Conservation (phyloP, 2,888 invertebrate species). For the Diadromus collaris region DNA sequence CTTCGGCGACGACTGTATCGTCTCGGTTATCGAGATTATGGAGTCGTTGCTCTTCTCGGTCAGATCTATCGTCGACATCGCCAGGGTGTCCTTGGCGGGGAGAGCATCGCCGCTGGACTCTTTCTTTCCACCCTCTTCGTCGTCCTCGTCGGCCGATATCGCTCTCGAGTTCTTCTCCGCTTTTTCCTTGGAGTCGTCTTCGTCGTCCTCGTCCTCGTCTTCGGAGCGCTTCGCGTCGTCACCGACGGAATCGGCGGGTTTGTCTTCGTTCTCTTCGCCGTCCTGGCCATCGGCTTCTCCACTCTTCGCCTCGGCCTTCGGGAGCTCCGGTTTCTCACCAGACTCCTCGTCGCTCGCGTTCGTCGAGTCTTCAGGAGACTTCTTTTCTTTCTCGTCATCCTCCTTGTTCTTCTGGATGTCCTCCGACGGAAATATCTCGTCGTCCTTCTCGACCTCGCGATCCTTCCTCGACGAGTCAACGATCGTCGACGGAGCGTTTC, state of each 20-base stretch:
- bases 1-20: conserved; percentile 57
- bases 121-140: conserved; percentile 38
- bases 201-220: conserved; percentile 78
- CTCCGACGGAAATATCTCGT: conserved; percentile 50
- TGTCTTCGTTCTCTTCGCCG: conserved; percentile 80
- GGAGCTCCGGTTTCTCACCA: conserved; percentile 48
- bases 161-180: background rate
- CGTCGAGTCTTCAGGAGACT: conserved; percentile 33
- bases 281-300: conserved; percentile 78
- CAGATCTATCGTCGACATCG: conserved; percentile 56
- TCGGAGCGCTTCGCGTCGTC: conserved; percentile 77
- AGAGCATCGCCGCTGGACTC: background rate
- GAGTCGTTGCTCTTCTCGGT: conserved; percentile 64
- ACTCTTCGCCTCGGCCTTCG: conserved; percentile 62
- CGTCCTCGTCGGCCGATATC: conserved; percentile 42
- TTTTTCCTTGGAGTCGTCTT: conserved; percentile 68
- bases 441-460: conserved; percentile 46
- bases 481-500: conserved; percentile 33
- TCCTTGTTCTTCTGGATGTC: conserved; percentile 59
- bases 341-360: conserved; percentile 57
- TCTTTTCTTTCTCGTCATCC: conserved; percentile 38
- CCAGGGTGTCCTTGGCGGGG: conserved; percentile 33
- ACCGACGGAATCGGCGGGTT: conserved; percentile 68
- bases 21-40: conserved; percentile 58
- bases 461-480: conserved; percentile 38